Evolutionary conservation across 2,888 invertebrate species (phyloP), one percentile per base, ranked within the genome.

Genomic region (Melikaiella ostensackeni): DNA sequence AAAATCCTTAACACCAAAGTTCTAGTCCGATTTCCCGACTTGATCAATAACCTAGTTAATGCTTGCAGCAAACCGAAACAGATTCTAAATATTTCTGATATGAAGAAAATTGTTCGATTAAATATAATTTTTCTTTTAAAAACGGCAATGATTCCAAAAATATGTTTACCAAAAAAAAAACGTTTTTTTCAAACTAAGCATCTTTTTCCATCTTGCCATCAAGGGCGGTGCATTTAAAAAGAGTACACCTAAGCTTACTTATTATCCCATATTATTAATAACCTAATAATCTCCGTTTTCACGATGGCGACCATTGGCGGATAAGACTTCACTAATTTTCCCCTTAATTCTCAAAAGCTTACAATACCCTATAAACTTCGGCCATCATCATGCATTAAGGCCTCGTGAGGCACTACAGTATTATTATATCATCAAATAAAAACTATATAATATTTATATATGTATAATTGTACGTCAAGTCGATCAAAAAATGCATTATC

Each of bases 401-500:
- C 90, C 91, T 91, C 89, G 90, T 88, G 88, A 90, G 91, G 91
- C 91, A 89, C 88, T 90, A 89, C 83, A 84, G 85, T 88, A 87
- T 85, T 83, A 84, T 86, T 59, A 82, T 86, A 83, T 87, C 86
- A 85, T 85, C 85, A 81, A 86, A 85, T 84, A 88, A 85, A 83
- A 89, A 81, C 84, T 88, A 88, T 86, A 75, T 73, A 78, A 77
- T 77, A 62, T 77, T 64, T 75, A 42, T 81, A 76, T 83, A 81
- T 80, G 75, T 82, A 42, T 81, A 76, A 82, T 82, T 80, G 76
- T 82, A 84, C 82, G 86, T 87, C 85, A 84, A 87, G 85, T 88
- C 87, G 86, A 83, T 86, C 83, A 83, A 85, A 86, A 64, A 75
- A 46, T 77, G 79, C 74, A 79, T 80, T 55, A 77, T 42, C 46